Evolutionary conservation across 1,140 invertebrate species (phyloP), one percentile per base, ranked within the genome.

Genomic region (Druon quercuslanigerum): DNA sequence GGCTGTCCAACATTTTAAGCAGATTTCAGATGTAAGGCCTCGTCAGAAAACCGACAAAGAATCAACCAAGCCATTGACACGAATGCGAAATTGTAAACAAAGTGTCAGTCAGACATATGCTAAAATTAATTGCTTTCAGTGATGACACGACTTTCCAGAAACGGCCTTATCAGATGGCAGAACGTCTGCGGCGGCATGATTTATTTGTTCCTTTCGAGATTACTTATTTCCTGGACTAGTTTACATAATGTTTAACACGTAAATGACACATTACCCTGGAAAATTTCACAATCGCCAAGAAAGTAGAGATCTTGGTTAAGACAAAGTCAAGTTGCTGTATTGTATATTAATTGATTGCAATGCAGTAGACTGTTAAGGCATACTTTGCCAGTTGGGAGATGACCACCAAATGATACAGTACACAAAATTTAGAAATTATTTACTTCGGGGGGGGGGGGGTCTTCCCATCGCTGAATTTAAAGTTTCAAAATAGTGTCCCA

Each of bases 11-110:
- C 79, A 74, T 78, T 83, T 83, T 76, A 56, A 81, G 81, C 78
- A 66, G 60, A 66, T 66, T 33, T 66, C 25, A 13, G 33, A 46
- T 25, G 8, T 40, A 66, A 40, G 46, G 60, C 16, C 60, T 66
- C 40, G 57, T 66, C 57, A 33, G 57, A 16, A 79, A 70, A 76
- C 83, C 79, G 81, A 83, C 82, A 86, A 85, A 85, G 80, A 75
- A 82, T 78, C 82, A 80, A 83, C 83, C 76, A 50, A 79, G 73
- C 78, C 79, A 82, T 81, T 83, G 82, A 82, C 81, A 85, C 72
- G 74, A 77, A 80, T 80, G 82, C 75, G 79, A 84, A 71, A 82
- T 78, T 84, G 81, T 84, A 84, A 83, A 84, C 79, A 85, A 84
- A 80, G 76, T 79, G 73, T 80, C 77, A 73, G 57, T 50, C 73